Evolutionary conservation across 2,888 invertebrate genomes (phyloP).

Genomic region (Pristionchus entomophagus): DNA sequence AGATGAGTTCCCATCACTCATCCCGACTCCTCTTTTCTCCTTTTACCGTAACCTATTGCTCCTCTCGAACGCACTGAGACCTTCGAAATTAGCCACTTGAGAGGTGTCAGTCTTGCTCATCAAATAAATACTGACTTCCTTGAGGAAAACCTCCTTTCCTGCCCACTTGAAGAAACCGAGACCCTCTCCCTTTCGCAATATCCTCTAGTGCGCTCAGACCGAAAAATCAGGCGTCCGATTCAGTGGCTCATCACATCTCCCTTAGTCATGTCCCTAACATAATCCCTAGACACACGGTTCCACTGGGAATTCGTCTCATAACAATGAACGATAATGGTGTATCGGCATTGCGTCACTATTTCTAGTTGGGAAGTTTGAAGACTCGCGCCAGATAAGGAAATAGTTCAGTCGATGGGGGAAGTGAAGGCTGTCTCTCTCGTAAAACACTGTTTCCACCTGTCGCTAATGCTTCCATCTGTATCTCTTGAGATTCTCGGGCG

Average conservation of each 20-base stretch:
- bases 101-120: slow-evolving; percentile 7
- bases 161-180: neutral
- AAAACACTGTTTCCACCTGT: too few species aligned
- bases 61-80: neutral
- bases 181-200: neutral
- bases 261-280: neutral
- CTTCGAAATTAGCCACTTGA: slow-evolving; percentile 1
- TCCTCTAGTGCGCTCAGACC: too few species aligned
- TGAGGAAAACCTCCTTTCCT: neutral
- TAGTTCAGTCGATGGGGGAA: too few species aligned
- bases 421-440: too few species aligned
- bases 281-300: neutral
- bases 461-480: neutral
- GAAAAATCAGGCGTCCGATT: neutral
- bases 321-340: neutral
- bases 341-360: too few species aligned
- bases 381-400: too few species aligned
- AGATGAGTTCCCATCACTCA: neutral
- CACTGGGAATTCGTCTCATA: neutral
- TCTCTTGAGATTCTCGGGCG: neutral
- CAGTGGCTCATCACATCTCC: neutral
- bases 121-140: neutral
- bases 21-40: neutral
- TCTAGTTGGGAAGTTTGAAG: too few species aligned
- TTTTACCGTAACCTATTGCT: neutral